Evolutionary conservation across 2,888 invertebrate species (phyloP).

Genomic region (Mythimna ferrago): DNA sequence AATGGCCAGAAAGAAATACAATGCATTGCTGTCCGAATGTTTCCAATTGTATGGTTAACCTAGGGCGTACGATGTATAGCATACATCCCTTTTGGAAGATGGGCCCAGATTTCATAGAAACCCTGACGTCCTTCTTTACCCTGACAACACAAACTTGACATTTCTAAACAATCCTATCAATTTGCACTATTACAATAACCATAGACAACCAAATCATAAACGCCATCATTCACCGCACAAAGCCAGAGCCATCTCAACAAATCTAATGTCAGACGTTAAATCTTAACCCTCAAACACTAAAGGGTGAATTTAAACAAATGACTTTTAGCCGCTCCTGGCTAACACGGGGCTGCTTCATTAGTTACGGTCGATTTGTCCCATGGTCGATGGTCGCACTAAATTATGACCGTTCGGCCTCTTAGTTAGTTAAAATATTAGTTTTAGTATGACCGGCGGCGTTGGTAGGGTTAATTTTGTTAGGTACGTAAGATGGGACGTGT

Average conservation of each 20-base stretch:
- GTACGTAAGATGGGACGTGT: not conserved
- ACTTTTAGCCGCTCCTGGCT: conserved; percentile 45
- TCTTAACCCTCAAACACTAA: conserved; percentile 55
- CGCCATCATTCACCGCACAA: conserved; percentile 22
- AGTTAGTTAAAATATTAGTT: conserved; percentile 83
- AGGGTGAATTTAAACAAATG: conserved; percentile 63
- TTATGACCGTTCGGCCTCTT: conserved; percentile 76
- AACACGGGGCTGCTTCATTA: conserved; percentile 74
- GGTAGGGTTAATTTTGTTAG: conserved; percentile 61
- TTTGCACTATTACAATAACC: not conserved
- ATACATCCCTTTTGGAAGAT: too few species aligned
- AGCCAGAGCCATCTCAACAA: conserved; percentile 17
- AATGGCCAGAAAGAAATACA: too few species aligned
- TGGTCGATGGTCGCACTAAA: conserved; percentile 77
- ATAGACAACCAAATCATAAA: conserved; percentile 1
- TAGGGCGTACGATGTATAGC: too few species aligned
- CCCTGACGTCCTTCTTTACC: too few species aligned
- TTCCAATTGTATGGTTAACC: too few species aligned
- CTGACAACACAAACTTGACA: too few species aligned
- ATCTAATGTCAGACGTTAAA: conserved; percentile 54
- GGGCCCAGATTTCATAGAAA: too few species aligned
- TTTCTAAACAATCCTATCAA: not conserved
- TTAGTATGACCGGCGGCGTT: conserved; percentile 70
- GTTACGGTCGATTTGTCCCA: conserved; percentile 83
- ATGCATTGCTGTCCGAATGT: too few species aligned